Conservation (phyloP, 2,888 invertebrate genomes). For the Ophion costatus region DNA sequence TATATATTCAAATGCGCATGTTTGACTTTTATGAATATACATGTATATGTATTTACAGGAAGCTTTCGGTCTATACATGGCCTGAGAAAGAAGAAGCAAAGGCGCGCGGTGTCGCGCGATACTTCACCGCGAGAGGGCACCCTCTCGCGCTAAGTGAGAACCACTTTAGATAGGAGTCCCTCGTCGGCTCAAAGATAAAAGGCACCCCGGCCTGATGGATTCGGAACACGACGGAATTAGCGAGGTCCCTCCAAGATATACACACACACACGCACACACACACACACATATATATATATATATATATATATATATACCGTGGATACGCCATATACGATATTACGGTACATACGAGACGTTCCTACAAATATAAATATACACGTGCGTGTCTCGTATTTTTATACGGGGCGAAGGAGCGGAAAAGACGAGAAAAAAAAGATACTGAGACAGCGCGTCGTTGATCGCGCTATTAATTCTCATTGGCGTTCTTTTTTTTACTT, state of each 20-base stretch:
- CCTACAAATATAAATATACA: background rate
- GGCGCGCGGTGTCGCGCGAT: slow-evolving; percentile 60
- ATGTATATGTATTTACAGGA: background rate
- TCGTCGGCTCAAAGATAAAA: slow-evolving; percentile 70
- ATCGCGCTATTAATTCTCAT: slow-evolving; percentile 42
- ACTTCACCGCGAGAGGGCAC: slow-evolving; percentile 60
- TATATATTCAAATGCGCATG: background rate
- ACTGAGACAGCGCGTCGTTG: slow-evolving; percentile 12
- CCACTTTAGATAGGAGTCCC: slow-evolving; percentile 70
- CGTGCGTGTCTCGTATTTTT: background rate
- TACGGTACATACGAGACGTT: background rate
- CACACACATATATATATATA: background rate
- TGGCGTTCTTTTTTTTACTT: background rate
- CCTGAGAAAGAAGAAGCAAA: slow-evolving; percentile 38
- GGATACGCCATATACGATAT: background rate
- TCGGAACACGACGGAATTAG: slow-evolving; percentile 77
- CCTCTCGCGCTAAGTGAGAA: slow-evolving; percentile 68
- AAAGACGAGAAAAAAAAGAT: background rate
- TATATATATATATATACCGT: background rate
- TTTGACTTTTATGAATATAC: background rate
- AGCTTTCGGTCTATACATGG: slow-evolving; percentile 19
- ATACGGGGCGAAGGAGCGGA: background rate
- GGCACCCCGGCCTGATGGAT: slow-evolving; percentile 73
- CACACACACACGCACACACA: slow-evolving; percentile 19
- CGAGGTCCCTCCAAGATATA: slow-evolving; percentile 70